Evolutionary conservation across 2,888 invertebrate species (phyloP).

Genomic region (Latheticus oryzae): DNA sequence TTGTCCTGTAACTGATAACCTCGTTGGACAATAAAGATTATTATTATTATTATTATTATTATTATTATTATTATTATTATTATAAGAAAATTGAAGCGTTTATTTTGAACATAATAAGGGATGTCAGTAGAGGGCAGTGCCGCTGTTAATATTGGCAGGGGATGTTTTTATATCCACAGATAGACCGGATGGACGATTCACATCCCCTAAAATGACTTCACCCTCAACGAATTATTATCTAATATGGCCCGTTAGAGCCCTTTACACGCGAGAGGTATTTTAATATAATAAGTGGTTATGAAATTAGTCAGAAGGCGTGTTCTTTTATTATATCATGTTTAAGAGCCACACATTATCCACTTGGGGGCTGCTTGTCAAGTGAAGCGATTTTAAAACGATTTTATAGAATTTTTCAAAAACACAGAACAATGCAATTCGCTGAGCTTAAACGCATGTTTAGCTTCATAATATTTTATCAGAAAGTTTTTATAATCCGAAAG

Average conservation of each 20-base stretch:
- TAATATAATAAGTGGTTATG: slow-evolving; percentile 46
- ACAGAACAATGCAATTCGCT: no score
- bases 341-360: slow-evolving; percentile 21
- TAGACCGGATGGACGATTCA: slow-evolving; percentile 39
- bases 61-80: no score
- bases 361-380: slow-evolving; percentile 16
- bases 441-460: no score
- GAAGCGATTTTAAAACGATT: slow-evolving; percentile 24
- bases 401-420: no score
- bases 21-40: no score
- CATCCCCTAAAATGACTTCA: slow-evolving; percentile 47
- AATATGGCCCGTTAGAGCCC: slow-evolving; percentile 43
- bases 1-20: no score
- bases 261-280: slow-evolving; percentile 46
- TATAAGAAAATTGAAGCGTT: slow-evolving; percentile 40
- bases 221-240: slow-evolving; percentile 48
- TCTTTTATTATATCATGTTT: slow-evolving; percentile 28
- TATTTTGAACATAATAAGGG: slow-evolving; percentile 38
- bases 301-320: slow-evolving; percentile 42
- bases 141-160: slow-evolving; percentile 41
- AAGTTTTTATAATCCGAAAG: no score
- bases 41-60: no score
- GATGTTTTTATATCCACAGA: slow-evolving; percentile 45
- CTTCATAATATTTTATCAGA: no score
- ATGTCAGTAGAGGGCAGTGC: slow-evolving; percentile 23